Conservation (phyloP, 2,797 vertebrate species). For the Danio kyathit region DNA sequence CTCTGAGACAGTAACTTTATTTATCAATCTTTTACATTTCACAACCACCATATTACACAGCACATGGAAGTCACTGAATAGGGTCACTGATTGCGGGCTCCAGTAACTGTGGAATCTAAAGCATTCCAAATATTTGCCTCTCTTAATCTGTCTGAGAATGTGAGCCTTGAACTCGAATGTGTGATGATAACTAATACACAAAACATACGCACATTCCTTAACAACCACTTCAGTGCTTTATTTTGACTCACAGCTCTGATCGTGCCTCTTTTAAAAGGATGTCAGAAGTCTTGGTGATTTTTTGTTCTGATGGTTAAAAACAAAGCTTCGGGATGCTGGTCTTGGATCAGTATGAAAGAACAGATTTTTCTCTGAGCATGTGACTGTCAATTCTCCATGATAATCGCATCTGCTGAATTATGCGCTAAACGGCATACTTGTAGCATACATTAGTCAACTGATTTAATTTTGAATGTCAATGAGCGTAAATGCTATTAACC, state of each 20-base stretch:
- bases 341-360: slow-evolving; percentile 16
- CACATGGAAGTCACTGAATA: too few species aligned
- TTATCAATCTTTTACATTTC: too few species aligned
- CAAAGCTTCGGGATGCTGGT: slow-evolving; percentile 3
- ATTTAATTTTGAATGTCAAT: slow-evolving; percentile 46
- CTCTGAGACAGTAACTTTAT: too few species aligned
- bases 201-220: background rate
- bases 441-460: slow-evolving; percentile 28
- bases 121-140: slow-evolving; percentile 21
- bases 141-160: slow-evolving; percentile 35
- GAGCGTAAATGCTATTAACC: slow-evolving; percentile 41
- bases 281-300: background rate
- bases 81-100: background rate
- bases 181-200: background rate
- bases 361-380: slow-evolving; percentile 26
- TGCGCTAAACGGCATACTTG: slow-evolving; percentile 23
- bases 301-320: slow-evolving; percentile 5
- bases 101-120: background rate
- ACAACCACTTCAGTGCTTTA: background rate
- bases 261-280: background rate
- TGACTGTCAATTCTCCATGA: slow-evolving; percentile 33
- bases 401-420: slow-evolving; percentile 38
- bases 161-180: slow-evolving; percentile 10
- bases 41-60: too few species aligned
- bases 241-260: background rate